Percentiles rank a stretch among this genome's conserved stretches.
These are phyloP conservation scores for Hofmannophila pseudospretella DNA, from an alignment of 2,888 invertebrate genomes.

Conservation along the genomic window DNA sequence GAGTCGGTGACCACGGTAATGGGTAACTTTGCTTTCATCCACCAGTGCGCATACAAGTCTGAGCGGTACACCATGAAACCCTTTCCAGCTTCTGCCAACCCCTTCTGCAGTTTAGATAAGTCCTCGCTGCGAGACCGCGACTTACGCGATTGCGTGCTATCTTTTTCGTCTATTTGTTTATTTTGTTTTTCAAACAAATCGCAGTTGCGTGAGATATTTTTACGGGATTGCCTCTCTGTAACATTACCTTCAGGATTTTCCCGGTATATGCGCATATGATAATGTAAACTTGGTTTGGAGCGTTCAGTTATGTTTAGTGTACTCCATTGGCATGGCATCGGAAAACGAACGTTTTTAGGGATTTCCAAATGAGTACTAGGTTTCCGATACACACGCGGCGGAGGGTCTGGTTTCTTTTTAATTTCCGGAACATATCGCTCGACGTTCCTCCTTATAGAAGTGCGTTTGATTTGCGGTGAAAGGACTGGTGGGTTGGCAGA, in stretches of 20 bases:
- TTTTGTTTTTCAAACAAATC: constrained; percentile 46
- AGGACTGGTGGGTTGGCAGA: constrained; percentile 61
- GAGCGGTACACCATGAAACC: constrained; percentile 84
- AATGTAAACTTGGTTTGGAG: constrained; percentile 68
- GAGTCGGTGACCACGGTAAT: constrained; percentile 79
- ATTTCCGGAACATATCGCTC: constrained; percentile 64
- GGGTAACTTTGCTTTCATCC: constrained; percentile 92
- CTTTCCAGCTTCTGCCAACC: constrained; percentile 53
- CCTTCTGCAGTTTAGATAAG: constrained; percentile 63
- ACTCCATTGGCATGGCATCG: constrained; percentile 64
- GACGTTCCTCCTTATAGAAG: constrained; percentile 65
- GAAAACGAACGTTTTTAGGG: constrained; percentile 68
- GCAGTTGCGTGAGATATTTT: constrained; percentile 51
- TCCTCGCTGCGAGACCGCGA: constrained; percentile 69
- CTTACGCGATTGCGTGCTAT: constrained; percentile 41
- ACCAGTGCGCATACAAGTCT: constrained; percentile 94
- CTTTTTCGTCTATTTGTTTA: constrained; percentile 28
- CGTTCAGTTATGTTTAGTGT: constrained; percentile 69
- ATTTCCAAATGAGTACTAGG: constrained; percentile 67
- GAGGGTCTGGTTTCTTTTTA: constrained; percentile 63
- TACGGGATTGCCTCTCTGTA: constrained; percentile 46
- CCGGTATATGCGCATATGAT: constrained; percentile 72
- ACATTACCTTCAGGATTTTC: constrained; percentile 43
- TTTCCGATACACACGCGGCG: constrained; percentile 64
- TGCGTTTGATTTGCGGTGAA: constrained; percentile 69